phyloP scores from a whole-genome alignment of 2,113 vertebrate genomes.

The Sphyrna mokarran region DNA sequence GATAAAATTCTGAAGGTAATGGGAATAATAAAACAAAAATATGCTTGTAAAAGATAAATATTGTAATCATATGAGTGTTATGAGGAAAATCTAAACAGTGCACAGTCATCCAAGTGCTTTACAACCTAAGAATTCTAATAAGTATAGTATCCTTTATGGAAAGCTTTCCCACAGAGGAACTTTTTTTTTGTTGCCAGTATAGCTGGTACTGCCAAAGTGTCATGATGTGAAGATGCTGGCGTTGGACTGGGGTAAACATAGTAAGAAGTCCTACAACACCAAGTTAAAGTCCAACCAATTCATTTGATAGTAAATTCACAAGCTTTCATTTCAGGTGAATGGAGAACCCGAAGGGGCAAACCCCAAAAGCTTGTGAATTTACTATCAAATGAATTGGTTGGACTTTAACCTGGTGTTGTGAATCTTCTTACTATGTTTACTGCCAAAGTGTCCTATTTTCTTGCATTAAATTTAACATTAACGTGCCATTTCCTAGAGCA shows the following conservation, averaged over 20 bases:
- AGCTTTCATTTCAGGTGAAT: too few species aligned
- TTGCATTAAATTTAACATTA: neutral
- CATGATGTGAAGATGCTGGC: too few species aligned
- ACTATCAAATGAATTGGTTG: too few species aligned
- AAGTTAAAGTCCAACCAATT: too few species aligned
- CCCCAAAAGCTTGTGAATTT: too few species aligned
- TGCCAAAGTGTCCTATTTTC: neutral
- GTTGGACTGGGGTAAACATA: too few species aligned
- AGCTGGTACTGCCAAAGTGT: neutral
- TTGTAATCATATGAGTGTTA: neutral
- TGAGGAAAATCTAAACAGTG: neutral
- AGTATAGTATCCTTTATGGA: neutral
- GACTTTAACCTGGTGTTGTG: too few species aligned
- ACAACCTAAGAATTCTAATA: neutral
- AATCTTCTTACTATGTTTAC: too few species aligned
- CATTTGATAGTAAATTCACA: too few species aligned
- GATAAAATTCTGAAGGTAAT: neutral
- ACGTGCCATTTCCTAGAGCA: too few species aligned
- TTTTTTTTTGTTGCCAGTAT: neutral
- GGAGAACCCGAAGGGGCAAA: too few species aligned
- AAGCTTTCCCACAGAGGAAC: neutral
- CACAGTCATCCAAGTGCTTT: neutral
- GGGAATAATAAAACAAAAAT: neutral
- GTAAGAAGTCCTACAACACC: too few species aligned
- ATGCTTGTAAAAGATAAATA: neutral